Conservation (phyloP, 2,113 vertebrate genomes). For the Eulemur macaco region DNA sequence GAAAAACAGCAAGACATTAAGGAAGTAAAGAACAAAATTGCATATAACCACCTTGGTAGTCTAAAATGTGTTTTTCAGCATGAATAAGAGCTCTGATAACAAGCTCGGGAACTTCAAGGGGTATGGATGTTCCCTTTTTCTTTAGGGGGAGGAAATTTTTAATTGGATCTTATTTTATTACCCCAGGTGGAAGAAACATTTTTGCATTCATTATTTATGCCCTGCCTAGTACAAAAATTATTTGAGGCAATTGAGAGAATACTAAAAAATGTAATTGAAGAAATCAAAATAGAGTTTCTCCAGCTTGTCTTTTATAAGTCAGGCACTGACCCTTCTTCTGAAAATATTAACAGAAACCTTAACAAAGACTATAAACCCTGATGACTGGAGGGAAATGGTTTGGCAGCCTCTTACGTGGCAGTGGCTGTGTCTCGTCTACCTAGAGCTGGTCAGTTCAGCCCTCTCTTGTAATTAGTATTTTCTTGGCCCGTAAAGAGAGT, state of each 20-base stretch:
- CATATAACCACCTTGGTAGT: conserved; percentile 43
- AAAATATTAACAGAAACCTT: conserved; percentile 45
- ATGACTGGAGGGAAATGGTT: neutral
- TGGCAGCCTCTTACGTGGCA: neutral
- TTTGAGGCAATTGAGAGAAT: conserved; percentile 35
- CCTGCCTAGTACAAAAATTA: neutral
- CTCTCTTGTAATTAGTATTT: conserved; percentile 53
- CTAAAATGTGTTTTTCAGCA: conserved; percentile 43
- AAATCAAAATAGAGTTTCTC: conserved; percentile 43
- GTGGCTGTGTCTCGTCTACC: neutral
- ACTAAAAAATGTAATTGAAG: conserved; percentile 37
- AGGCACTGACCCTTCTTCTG: conserved; percentile 25
- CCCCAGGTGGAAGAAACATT: conserved; percentile 32
- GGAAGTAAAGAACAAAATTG: conserved; percentile 55
- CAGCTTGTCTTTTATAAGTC: conserved; percentile 11
- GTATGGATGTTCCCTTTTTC: neutral
- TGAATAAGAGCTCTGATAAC: conserved; percentile 5
- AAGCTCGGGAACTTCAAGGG: neutral
- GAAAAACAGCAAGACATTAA: conserved; percentile 54
- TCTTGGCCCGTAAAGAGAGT: conserved; percentile 63
- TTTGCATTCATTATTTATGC: conserved; percentile 48
- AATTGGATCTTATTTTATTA: conserved; percentile 62
- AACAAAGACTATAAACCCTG: neutral
- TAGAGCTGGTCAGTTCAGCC: neutral
- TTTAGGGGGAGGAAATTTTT: neutral